These are phyloP conservation scores for Steatocranus sp. DNA, from an alignment of 2,797 vertebrate genomes.

Conservation along the genomic window DNA sequence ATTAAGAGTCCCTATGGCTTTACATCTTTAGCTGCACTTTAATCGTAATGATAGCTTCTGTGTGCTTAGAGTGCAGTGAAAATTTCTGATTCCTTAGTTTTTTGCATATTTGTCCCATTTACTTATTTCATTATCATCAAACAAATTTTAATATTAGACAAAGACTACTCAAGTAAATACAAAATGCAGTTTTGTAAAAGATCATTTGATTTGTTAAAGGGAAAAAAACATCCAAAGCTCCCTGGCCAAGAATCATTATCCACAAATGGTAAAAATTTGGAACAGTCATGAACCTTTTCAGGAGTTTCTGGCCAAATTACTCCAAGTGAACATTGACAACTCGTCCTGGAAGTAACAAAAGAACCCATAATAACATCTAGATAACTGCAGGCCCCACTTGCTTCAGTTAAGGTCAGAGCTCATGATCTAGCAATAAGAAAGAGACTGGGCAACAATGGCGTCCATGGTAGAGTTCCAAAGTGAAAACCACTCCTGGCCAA, in stretches of 20 bases:
- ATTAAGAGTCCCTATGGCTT: constrained; percentile 10
- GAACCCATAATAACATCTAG: not conserved
- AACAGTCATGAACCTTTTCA: not conserved
- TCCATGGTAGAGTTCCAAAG: not conserved
- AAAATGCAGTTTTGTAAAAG: not conserved
- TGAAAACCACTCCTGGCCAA: not conserved
- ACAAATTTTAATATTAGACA: not conserved
- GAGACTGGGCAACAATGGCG: not conserved
- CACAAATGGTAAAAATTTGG: not conserved
- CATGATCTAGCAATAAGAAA: not conserved
- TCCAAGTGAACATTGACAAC: not conserved
- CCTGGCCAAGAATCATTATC: not conserved
- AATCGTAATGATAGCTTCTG: not conserved
- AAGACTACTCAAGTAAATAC: not conserved
- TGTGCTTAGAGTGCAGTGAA: not conserved
- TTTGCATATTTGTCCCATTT: not conserved
- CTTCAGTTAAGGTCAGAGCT: not conserved
- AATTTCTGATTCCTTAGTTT: not conserved
- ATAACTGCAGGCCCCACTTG: not conserved
- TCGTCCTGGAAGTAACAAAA: not conserved
- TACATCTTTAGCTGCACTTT: constrained; percentile 1
- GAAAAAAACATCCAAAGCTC: not conserved
- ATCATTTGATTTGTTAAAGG: not conserved
- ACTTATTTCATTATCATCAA: not conserved
- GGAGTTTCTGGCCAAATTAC: not conserved